Evolutionary conservation across 2,113 vertebrate species (phyloP), one percentile per base, ranked within the genome.

Genomic region (Galemys pyrenaicus): DNA sequence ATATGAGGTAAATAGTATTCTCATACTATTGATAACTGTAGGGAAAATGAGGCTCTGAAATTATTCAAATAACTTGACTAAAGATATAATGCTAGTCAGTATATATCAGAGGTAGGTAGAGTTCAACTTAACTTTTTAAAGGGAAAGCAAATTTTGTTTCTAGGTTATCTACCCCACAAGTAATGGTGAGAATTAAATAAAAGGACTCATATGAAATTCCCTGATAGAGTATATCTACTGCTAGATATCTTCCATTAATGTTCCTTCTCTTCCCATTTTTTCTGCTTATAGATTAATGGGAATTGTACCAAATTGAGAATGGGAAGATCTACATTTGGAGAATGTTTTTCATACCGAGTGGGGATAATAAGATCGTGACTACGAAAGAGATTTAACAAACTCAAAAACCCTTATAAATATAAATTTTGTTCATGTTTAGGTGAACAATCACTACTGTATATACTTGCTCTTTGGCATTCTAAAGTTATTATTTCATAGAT

Each of bases 141-240:
- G 5, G 3, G 46, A 84, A 87, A 92, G 44, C 4, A 73, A 75
- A 74, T 92, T 73, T 10, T 35, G 4, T 70, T 83, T 95, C 24
- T 39, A 3, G 58, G 65, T 65, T 46, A 10, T 9, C 30, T 56
- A 80, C 30, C 6, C 8, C 9, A 75, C 28, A 88, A 77, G 7
- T 79, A 70, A 70, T 58, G 19, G 44, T 94, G n/a, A 82, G 6
- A 91, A 71, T 79, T 87, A 68, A 94, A 54, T 39, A 51, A 82
- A 78, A 44, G 15, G 11, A 49, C 56, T 9, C 56, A 16, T 49
- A 32, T 89, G 15, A 68, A 89, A n/a, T 82, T 3, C 6, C 24
- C 4, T 41, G 1, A 37, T 17, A 37, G 2, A 81, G 32, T 37
- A 5, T 54, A 81, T 56, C n/a, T 67, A 16, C 90, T 1, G 41